Conservation (phyloP, 2,113 vertebrate species). For the Bungarus multicinctus region DNA sequence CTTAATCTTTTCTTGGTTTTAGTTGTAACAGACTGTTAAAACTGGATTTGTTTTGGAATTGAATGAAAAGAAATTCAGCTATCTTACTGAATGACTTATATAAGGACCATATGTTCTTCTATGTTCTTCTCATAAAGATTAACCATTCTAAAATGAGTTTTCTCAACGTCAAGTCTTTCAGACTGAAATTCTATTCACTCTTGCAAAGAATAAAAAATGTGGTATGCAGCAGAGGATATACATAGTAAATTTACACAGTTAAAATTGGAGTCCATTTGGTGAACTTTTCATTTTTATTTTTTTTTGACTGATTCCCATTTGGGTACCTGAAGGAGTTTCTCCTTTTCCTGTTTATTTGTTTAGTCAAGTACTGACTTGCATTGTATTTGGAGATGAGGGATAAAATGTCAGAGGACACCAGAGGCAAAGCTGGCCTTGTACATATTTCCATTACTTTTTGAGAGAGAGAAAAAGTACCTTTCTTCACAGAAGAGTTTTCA, state of each 20-base stretch:
- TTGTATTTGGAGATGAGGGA: slow-evolving; percentile 3
- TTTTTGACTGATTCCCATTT: background rate
- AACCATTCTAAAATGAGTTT: background rate
- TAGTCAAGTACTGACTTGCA: slow-evolving; percentile 2
- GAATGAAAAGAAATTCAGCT: background rate
- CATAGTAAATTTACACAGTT: background rate
- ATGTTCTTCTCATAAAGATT: background rate
- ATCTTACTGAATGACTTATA: background rate
- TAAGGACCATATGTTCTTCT: background rate
- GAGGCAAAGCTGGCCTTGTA: slow-evolving; percentile 11
- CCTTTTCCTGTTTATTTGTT: slow-evolving; percentile 6
- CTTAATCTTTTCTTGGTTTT: background rate
- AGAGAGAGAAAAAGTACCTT: slow-evolving; percentile 28
- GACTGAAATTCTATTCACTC: too few species aligned
- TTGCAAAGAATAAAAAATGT: background rate
- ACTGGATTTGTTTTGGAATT: background rate
- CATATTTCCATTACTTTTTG: slow-evolving; percentile 26
- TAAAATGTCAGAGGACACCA: background rate
- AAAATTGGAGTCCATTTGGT: background rate
- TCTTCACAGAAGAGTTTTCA: slow-evolving; percentile 57
- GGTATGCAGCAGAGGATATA: background rate
- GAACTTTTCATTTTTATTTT: background rate
- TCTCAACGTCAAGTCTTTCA: background rate
- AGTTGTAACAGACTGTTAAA: background rate
- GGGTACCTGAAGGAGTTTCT: background rate